Conservation (phyloP, 1,140 invertebrate species). For the Palaemon carinicauda region DNA sequence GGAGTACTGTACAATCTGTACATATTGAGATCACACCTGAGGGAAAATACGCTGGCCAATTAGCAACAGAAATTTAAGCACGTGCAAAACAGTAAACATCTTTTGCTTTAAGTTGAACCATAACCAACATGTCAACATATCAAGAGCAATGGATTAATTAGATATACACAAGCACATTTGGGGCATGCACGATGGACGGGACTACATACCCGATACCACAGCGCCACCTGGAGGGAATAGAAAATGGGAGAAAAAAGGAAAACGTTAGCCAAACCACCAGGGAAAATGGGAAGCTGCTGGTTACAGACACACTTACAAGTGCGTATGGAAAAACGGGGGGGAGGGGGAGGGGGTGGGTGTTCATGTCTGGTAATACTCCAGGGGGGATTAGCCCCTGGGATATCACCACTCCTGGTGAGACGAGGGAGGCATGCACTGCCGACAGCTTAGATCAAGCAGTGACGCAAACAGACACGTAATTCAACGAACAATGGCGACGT, state of each 20-base stretch:
- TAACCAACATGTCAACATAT: no score
- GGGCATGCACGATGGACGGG: neutral
- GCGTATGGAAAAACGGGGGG: neutral
- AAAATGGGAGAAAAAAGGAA: conserved; percentile 48
- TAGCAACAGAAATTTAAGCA: no score
- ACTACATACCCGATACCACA: conserved; percentile 62
- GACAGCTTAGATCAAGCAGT: neutral
- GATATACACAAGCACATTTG: neutral
- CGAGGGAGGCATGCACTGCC: neutral
- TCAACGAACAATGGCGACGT: no score
- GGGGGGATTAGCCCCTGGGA: neutral
- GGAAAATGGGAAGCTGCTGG: conserved; percentile 31
- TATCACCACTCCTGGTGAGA: neutral
- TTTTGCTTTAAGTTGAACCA: no score
- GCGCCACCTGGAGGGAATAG: conserved; percentile 57
- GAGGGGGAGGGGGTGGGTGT: neutral
- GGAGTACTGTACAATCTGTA: no score
- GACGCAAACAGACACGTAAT: no score
- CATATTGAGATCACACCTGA: no score
- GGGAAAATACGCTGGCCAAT: no score
- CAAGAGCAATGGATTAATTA: neutral
- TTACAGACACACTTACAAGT: conserved; percentile 44
- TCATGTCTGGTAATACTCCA: neutral
- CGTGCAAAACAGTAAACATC: no score
- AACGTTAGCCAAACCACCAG: conserved; percentile 51